Evolutionary conservation across 2,797 vertebrate species (phyloP).

Genomic region (Acrocephalus scirpaceus): DNA sequence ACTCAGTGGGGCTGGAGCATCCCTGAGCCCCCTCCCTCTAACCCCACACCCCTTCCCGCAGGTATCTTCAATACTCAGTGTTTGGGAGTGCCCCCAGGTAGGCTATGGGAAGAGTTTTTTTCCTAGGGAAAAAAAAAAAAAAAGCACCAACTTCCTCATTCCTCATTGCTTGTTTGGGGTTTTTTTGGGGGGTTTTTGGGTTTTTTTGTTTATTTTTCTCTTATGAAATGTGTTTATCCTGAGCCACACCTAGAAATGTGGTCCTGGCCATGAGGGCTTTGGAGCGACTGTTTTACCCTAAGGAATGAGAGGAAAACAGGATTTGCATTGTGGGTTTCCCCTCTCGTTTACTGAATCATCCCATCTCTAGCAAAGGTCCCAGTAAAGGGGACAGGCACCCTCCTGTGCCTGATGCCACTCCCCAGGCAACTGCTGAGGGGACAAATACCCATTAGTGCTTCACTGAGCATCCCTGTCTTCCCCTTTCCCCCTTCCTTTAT

Average conservation of each 20-base stretch:
- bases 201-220: not conserved
- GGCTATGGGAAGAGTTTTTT: not conserved
- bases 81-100: not conserved
- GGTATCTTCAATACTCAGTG: not conserved
- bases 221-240: not conserved
- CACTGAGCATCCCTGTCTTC: not conserved
- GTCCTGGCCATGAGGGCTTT: not conserved
- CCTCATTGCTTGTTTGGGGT: too few species aligned
- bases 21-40: not conserved
- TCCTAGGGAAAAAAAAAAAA: too few species aligned
- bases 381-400: not conserved
- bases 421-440: not conserved
- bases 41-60: rapidly evolving
- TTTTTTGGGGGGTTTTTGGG: too few species aligned
- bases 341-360: not conserved
- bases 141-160: rapidly evolving
- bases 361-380: not conserved
- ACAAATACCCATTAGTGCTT: not conserved
- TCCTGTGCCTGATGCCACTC: not conserved
- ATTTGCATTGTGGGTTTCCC: rapidly evolving
- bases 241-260: not conserved
- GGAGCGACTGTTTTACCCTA: not conserved
- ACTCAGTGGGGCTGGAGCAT: not conserved
- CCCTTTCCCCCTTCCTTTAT: not conserved
- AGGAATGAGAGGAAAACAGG: not conserved